Base-by-base conservation (phyloP, 2,888 invertebrate species). In the Polylopha cassiicola region DNA sequence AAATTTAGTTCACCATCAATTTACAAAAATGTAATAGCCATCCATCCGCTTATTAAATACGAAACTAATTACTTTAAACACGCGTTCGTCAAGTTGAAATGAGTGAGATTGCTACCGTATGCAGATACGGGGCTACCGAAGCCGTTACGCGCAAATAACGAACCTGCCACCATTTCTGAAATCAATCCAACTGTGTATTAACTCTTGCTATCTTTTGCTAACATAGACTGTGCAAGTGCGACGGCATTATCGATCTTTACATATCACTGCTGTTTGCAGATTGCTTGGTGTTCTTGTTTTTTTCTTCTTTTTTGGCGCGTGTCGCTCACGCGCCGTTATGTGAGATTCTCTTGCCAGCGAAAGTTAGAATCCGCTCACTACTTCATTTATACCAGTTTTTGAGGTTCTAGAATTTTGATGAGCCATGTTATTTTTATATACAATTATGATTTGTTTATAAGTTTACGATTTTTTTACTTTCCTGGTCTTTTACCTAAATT, bases 111-210 rank as follows among this genome's bases (percentile, higher is more conserved):
- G 71, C 71, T 74, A 74, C 74, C 62, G 65, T 61, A 60, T 60
- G 53, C 55, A 41, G 41, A 41, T 36, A 52, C 51, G 51, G 48
- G 48, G 79, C 82, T 81, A 80, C 81, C 65, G 80, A 62, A 61
- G 74, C 82, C 81, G 82, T 82, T 84, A 82, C 82, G 81, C 81
- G 79, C 73, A 68, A 73, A 78, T 72, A 75, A 71, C 71, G 64
- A 72, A 76, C 58, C 37, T 22, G 28, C 38, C 33, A 32, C 13
- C 4, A 39, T 4, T 23, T 7, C 16, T 36, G 9, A 30, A 16
- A 34, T 18, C 13, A 36, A 26, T 3, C 30, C 15, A 41, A 21
- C 18, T 21, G 15, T 13, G 15, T 15, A 13, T 15, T 13, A 11
- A n/a, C 5, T 26, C 9, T 15, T 6, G 15, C 30, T 24, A 16